These are phyloP conservation scores for Trichogramma dendrolimi DNA, from an alignment of 2,888 invertebrate species.

Conservation along the genomic window DNA sequence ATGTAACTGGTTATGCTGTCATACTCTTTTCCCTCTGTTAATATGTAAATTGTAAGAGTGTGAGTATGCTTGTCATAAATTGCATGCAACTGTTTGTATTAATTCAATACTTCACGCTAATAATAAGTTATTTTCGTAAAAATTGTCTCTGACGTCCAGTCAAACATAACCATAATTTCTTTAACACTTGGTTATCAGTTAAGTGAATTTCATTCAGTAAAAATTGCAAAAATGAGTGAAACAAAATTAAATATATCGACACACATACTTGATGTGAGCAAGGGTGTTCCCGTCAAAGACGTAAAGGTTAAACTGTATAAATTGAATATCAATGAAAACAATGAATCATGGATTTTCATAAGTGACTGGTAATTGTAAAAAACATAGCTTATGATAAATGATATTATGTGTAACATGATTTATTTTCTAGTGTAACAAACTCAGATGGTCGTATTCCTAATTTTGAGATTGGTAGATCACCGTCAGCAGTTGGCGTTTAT, in stretches of 20 bases:
- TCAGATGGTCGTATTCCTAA: slow-evolving; percentile 63
- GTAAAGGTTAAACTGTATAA: slow-evolving; percentile 64
- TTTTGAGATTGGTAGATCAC: slow-evolving; percentile 54
- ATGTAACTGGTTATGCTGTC: too few species aligned
- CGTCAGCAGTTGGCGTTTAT: slow-evolving; percentile 63
- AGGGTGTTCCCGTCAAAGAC: slow-evolving; percentile 62
- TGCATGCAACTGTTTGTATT: too few species aligned
- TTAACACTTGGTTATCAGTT: background rate
- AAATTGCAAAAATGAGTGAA: slow-evolving; percentile 11
- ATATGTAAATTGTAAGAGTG: too few species aligned
- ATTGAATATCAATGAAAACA: slow-evolving; percentile 60
- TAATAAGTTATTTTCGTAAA: too few species aligned
- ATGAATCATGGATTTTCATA: slow-evolving; percentile 13
- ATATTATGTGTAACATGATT: background rate
- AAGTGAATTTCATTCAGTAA: background rate
- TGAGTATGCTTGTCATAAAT: too few species aligned
- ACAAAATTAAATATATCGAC: slow-evolving; percentile 58
- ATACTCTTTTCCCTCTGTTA: too few species aligned
- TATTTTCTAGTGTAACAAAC: slow-evolving; percentile 53
- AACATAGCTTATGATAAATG: background rate
- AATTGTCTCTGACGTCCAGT: too few species aligned
- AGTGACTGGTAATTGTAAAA: slow-evolving; percentile 13
- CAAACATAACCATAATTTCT: background rate
- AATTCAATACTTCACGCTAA: too few species aligned
- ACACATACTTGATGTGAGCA: slow-evolving; percentile 68